Conservation (phyloP, 2,888 invertebrate species). For the Unio delphinus region DNA sequence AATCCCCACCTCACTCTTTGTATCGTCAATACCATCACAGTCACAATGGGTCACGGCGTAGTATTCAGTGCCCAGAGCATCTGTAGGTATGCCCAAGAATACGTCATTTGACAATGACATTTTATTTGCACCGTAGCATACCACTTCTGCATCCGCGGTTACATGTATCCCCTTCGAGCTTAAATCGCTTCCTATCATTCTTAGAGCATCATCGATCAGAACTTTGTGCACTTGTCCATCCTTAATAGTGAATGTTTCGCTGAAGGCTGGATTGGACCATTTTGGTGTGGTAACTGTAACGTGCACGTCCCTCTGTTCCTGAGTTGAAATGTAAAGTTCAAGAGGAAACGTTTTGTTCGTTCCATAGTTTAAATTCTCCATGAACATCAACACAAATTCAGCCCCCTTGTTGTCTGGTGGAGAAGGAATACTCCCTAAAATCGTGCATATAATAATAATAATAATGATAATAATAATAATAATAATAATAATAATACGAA, state of each 20-base stretch:
- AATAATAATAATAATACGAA: too few relatives aligned
- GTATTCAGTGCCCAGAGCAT: slow-evolving; percentile 41
- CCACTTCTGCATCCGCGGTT: slow-evolving; percentile 34
- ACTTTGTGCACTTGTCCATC: slow-evolving; percentile 37
- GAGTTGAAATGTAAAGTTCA: slow-evolving; percentile 42
- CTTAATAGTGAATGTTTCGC: slow-evolving; percentile 30
- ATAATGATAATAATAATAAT: too few relatives aligned
- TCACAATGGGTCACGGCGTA: slow-evolving; percentile 23
- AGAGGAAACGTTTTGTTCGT: slow-evolving; percentile 21
- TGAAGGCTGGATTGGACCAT: slow-evolving; percentile 29
- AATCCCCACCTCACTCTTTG: slow-evolving; percentile 31
- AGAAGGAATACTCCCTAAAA: too few relatives aligned
- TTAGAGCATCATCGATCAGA: slow-evolving; percentile 18
- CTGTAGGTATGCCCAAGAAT: slow-evolving; percentile 37
- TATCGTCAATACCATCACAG: slow-evolving; percentile 17
- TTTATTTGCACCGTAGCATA: slow-evolving; percentile 44
- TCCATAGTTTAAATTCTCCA: slow-evolving; percentile 39
- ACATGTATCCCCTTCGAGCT: slow-evolving; percentile 38
- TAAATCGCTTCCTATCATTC: slow-evolving; percentile 29
- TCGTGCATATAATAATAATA: too few relatives aligned
- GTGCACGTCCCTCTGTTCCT: slow-evolving; percentile 29
- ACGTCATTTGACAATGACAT: slow-evolving; percentile 41
- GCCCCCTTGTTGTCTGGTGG: slow-evolving; percentile 45
- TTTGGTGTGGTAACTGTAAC: slow-evolving; percentile 39
- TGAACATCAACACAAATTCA: slow-evolving; percentile 44